These are phyloP conservation scores for Nesidiocoris tenuis DNA, from an alignment of 2,888 invertebrate genomes.

Conservation along the genomic window DNA sequence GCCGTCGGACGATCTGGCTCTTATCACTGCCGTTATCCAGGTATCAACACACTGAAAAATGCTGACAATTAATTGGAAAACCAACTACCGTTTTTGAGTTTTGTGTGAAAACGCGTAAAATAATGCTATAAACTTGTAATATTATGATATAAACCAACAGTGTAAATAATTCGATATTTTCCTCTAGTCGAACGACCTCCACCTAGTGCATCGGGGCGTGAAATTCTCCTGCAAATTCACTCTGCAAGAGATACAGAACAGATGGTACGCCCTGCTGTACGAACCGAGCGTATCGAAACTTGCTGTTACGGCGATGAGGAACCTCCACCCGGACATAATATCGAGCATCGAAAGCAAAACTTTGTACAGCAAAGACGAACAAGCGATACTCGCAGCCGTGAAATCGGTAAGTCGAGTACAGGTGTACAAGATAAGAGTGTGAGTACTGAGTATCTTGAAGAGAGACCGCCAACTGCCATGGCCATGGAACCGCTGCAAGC, in stretches of 20 bases:
- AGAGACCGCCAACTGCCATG: too few species aligned
- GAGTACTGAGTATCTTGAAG: too few species aligned
- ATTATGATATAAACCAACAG: too few species aligned
- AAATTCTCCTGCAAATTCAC: conserved; percentile 96
- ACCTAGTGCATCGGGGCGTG: conserved; percentile 78
- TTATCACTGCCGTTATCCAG: conserved; percentile 92
- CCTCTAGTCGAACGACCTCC: conserved; percentile 62
- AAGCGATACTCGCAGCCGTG: conserved; percentile 77
- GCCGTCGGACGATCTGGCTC: conserved; percentile 90
- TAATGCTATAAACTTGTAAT: too few species aligned
- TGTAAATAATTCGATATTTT: too few species aligned
- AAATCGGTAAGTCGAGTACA: conserved; percentile 74
- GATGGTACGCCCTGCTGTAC: conserved; percentile 94
- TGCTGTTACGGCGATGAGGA: conserved; percentile 88
- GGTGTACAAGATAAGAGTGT: too few species aligned
- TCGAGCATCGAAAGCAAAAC: conserved; percentile 84
- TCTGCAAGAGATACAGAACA: conserved; percentile 86
- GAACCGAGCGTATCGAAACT: conserved; percentile 91
- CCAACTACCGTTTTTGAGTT: too few species aligned
- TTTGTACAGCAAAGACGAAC: conserved; percentile 85
- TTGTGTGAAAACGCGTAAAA: too few species aligned
- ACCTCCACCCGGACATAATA: conserved; percentile 87
- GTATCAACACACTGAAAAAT: too few species aligned
- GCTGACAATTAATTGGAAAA: too few species aligned
- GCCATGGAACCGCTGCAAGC: too few species aligned